phyloP scores from a whole-genome alignment of 2,113 vertebrate species.

The Charina bottae region DNA sequence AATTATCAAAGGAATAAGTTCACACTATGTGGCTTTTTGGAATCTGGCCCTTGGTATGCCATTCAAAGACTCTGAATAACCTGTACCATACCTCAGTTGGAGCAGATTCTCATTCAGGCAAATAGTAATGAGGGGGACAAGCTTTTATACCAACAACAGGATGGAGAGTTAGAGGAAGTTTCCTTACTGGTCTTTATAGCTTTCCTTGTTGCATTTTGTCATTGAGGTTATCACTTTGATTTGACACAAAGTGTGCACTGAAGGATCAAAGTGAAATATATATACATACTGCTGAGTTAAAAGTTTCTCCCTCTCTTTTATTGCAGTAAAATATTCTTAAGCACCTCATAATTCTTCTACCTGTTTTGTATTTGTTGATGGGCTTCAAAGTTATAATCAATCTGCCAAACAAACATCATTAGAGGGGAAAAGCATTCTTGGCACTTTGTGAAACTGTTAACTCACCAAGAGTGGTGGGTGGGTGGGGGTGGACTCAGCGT shows the following conservation, averaged over 20 bases:
- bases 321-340: constrained; percentile 68
- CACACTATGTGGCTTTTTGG: not conserved
- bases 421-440: constrained; percentile 50
- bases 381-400: constrained; percentile 68
- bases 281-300: constrained; percentile 51
- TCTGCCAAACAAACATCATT: constrained; percentile 59
- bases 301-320: constrained; percentile 39
- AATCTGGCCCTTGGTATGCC: not conserved
- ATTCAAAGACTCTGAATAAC: not conserved
- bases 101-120: not conserved
- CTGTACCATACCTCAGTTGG: not conserved
- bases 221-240: constrained; percentile 39
- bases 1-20: not conserved
- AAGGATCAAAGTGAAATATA: constrained; percentile 54
- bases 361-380: constrained; percentile 69
- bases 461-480: constrained; percentile 50
- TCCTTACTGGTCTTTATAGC: not conserved
- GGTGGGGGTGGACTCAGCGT: constrained; percentile 23
- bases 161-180: not conserved
- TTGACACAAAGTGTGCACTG: constrained; percentile 37
- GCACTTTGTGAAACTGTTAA: constrained; percentile 48
- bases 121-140: not conserved
- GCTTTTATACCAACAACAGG: not conserved
- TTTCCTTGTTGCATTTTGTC: not conserved
- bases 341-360: constrained; percentile 64